Evolutionary conservation across 2,888 invertebrate genomes (phyloP).

Genomic region (Trichogramma evanescens): DNA sequence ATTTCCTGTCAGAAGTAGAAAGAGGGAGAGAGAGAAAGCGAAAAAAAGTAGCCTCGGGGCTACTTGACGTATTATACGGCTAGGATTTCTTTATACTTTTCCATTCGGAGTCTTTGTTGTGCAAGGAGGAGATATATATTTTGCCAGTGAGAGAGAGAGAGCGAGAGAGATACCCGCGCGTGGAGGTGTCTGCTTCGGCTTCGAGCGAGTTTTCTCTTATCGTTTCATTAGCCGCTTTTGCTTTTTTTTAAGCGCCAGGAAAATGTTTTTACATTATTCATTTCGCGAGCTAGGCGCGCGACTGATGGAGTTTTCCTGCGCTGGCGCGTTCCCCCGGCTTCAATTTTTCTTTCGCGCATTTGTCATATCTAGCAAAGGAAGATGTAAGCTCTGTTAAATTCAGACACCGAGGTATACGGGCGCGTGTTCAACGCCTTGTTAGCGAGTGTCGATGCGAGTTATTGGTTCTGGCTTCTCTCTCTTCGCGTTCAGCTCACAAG

Average conservation of each 20-base stretch:
- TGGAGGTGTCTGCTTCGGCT: too few relatives aligned
- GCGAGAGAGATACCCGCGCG: not conserved
- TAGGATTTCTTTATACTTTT: too few relatives aligned
- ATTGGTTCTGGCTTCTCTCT: slow-evolving; percentile 11
- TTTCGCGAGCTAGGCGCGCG: too few relatives aligned
- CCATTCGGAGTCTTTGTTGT: not conserved
- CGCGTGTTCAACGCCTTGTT: slow-evolving; percentile 5
- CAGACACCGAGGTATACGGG: not conserved
- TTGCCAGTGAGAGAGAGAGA: not conserved
- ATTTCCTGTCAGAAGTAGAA: slow-evolving; percentile 26
- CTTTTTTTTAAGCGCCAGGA: too few relatives aligned
- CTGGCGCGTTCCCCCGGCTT: too few relatives aligned
- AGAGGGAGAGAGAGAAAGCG: slow-evolving; percentile 17
- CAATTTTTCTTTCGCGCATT: too few relatives aligned
- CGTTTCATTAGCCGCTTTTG: too few relatives aligned
- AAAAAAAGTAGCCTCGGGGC: slow-evolving; percentile 18
- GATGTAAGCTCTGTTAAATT: too few relatives aligned
- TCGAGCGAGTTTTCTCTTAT: too few relatives aligned
- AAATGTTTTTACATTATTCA: too few relatives aligned
- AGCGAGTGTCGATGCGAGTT: slow-evolving; percentile 12
- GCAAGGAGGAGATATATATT: not conserved
- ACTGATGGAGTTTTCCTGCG: too few relatives aligned
- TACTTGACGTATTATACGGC: slow-evolving; percentile 18
- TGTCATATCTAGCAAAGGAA: too few relatives aligned
- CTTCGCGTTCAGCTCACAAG: not conserved